Conservation (phyloP, 2,797 vertebrate genomes). For the Hipposideros larvatus region DNA sequence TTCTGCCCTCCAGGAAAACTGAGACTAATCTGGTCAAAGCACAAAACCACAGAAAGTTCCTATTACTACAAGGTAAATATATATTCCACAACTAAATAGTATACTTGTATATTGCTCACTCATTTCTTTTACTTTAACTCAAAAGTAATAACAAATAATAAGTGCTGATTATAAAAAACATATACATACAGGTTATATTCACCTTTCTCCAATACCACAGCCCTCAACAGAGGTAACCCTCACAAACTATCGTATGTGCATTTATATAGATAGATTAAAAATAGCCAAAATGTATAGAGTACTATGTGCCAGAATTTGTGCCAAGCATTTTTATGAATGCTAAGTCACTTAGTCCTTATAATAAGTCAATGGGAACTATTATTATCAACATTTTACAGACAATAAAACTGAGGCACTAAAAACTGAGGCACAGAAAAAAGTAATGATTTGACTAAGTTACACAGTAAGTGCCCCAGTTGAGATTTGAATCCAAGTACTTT, state of each 20-base stretch:
- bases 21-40: neutral
- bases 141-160: neutral
- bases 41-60: neutral
- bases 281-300: neutral
- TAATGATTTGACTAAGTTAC: neutral
- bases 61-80: constrained; percentile 24
- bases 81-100: neutral
- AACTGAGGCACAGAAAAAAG: neutral
- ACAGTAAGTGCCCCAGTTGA: neutral
- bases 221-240: neutral
- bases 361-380: neutral
- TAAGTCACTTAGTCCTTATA: neutral
- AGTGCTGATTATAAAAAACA: constrained; percentile 24
- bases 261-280: neutral
- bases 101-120: neutral
- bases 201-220: neutral
- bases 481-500: neutral
- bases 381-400: neutral
- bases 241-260: neutral
- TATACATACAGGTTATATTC: neutral
- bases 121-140: constrained; percentile 31
- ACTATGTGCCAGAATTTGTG: neutral
- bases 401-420: neutral
- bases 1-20: neutral
- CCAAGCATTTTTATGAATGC: neutral